Evolutionary conservation across 2,888 invertebrate species (phyloP).

Genomic region (Drosophila recens): DNA sequence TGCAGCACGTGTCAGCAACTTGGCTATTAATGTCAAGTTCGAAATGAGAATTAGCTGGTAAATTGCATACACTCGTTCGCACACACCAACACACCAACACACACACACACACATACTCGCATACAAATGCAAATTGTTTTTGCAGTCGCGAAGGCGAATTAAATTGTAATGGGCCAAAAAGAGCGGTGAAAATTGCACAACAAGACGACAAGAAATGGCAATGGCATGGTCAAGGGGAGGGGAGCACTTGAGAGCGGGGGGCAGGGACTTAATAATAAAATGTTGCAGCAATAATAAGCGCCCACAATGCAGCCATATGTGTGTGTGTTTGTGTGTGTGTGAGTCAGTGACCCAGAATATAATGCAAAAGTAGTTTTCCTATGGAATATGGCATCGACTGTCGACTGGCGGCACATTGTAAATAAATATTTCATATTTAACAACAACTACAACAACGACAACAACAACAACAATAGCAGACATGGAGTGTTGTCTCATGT

Average conservation of each 20-base stretch:
- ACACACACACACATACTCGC: constrained; percentile 4
- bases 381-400: constrained; percentile 33
- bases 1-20: constrained; percentile 59
- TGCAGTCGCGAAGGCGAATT: constrained; percentile 52
- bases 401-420: constrained; percentile 35
- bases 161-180: constrained; percentile 59
- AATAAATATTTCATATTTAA: constrained; percentile 51
- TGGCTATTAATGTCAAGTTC: constrained; percentile 78
- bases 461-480: constrained; percentile 18
- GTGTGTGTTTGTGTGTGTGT: constrained; percentile 28
- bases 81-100: neutral
- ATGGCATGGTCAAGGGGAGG: constrained; percentile 4
- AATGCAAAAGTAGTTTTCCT: constrained; percentile 72
- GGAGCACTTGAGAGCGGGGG: constrained; percentile 11
- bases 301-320: constrained; percentile 24
- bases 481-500: constrained; percentile 28
- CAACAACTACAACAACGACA: too few species aligned
- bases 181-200: constrained; percentile 55
- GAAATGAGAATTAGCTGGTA: constrained; percentile 62
- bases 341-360: constrained; percentile 78
- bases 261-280: constrained; percentile 38
- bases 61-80: constrained; percentile 40
- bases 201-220: constrained; percentile 15
- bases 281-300: constrained; percentile 44
- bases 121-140: constrained; percentile 68